Conservation (phyloP, 2,888 invertebrate genomes). For the Iphiclides podalirius region DNA sequence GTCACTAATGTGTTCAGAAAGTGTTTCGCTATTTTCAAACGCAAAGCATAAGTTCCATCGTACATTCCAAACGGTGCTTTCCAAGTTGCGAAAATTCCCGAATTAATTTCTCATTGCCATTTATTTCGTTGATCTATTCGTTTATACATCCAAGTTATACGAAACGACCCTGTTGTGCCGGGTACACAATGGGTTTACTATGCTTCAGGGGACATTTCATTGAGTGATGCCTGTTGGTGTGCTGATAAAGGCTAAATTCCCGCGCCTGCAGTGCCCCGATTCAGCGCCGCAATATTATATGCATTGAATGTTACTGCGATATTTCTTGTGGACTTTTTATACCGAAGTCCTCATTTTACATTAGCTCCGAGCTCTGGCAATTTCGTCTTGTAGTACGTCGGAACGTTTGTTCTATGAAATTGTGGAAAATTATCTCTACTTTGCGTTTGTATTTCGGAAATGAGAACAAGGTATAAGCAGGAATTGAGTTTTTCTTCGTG, state of each 20-base stretch:
- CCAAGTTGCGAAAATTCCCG: too few relatives aligned
- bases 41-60: too few relatives aligned
- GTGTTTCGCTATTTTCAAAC: too few relatives aligned
- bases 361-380: not conserved
- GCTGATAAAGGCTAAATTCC: constrained; percentile 45
- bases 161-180: constrained; percentile 32
- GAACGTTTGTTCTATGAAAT: too few relatives aligned
- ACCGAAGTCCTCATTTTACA: constrained; percentile 6
- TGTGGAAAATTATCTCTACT: too few relatives aligned
- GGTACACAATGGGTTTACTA: constrained; percentile 29
- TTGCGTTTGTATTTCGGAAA: too few relatives aligned
- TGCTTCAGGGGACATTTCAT: constrained; percentile 37
- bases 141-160: constrained; percentile 28
- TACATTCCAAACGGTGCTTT: too few relatives aligned
- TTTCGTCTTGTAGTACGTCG: too few relatives aligned
- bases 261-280: constrained; percentile 70
- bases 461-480: too few relatives aligned
- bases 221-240: constrained; percentile 28
- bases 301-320: constrained; percentile 15
- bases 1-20: too few relatives aligned
- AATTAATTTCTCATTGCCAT: not conserved
- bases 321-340: constrained; percentile 10
- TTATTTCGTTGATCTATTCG: constrained; percentile 9
- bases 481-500: too few relatives aligned
- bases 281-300: constrained; percentile 47